Percentiles rank a stretch among this genome's conserved stretches.
phyloP scores from a whole-genome alignment of 2,113 vertebrate genomes.

The Chamaea fasciata region DNA sequence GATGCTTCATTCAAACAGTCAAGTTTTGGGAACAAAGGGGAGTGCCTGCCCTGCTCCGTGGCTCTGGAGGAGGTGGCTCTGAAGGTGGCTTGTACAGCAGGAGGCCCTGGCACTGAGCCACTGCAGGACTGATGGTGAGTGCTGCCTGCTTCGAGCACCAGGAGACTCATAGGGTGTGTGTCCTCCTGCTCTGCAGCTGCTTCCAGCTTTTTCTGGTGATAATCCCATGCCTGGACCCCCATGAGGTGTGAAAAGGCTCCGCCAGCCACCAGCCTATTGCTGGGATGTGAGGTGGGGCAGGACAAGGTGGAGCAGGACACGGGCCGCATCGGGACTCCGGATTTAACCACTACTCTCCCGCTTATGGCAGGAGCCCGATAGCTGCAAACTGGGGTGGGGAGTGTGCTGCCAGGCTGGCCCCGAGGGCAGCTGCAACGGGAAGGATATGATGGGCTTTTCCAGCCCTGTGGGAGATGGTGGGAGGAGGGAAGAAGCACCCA shows the following conservation, averaged over 20 bases:
- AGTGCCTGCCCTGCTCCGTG: fast-evolving
- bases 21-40: background rate
- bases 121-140: background rate
- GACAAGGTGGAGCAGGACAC: background rate
- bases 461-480: background rate
- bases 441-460: background rate
- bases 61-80: background rate
- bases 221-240: background rate
- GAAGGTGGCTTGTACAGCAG: background rate
- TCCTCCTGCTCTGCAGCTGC: background rate
- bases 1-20: background rate
- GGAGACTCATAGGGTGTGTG: background rate
- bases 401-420: background rate
- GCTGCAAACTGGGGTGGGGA: background rate
- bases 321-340: fast-evolving
- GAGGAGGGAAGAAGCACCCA: background rate
- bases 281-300: background rate
- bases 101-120: background rate
- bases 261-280: background rate
- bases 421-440: fast-evolving
- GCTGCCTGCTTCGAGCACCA: background rate
- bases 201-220: background rate
- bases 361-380: background rate
- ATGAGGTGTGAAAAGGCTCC: background rate
- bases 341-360: background rate